Conservation (phyloP, 2,797 vertebrate genomes). For the Florisuga fusca region DNA sequence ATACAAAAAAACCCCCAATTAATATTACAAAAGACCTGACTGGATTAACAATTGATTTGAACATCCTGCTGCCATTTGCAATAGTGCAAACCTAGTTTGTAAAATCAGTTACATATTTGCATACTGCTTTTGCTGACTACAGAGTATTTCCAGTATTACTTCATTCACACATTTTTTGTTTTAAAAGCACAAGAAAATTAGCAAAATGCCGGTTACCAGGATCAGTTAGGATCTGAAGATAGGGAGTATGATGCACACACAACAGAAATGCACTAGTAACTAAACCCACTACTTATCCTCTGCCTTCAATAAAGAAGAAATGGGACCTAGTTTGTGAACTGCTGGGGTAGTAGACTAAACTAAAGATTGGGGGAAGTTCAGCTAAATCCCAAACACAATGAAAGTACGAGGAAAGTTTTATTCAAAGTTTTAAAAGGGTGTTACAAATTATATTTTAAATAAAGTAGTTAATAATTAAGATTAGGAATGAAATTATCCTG, state of each 20-base stretch:
- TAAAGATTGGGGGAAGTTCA: neutral
- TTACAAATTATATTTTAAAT: neutral
- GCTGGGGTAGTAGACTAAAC: neutral
- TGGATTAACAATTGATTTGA: neutral
- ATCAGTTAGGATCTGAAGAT: neutral
- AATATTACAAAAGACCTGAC: neutral
- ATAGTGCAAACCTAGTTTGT: neutral
- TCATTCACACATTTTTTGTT: neutral
- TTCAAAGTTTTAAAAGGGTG: neutral
- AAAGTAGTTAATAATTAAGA: neutral
- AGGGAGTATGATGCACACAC: neutral
- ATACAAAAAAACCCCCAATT: neutral
- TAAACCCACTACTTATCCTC: neutral
- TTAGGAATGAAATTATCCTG: neutral
- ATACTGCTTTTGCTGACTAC: neutral
- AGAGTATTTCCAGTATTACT: neutral
- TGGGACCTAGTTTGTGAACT: neutral
- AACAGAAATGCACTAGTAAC: neutral
- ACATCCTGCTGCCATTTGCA: neutral
- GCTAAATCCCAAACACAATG: neutral
- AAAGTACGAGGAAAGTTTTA: neutral
- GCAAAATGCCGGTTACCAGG: neutral
- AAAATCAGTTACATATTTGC: neutral
- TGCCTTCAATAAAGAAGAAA: neutral
- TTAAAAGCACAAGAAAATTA: neutral